These are phyloP conservation scores for Anas platyrhynchos DNA, from an alignment of 2,113 vertebrate genomes.

Conservation along the genomic window DNA sequence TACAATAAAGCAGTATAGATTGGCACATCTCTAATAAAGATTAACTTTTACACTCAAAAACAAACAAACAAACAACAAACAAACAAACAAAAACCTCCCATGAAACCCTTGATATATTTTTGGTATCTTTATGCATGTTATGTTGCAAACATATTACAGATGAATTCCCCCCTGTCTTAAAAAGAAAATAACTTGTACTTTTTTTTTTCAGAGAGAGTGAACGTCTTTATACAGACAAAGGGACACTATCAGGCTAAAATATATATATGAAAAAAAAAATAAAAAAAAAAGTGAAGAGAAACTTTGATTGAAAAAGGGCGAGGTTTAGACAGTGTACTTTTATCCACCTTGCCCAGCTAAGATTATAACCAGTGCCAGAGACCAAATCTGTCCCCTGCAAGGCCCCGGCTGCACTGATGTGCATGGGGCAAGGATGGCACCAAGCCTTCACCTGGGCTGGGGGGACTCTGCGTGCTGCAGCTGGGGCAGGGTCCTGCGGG, in stretches of 20 bases:
- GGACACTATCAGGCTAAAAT: slow-evolving; percentile 59
- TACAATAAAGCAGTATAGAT: slow-evolving; percentile 83
- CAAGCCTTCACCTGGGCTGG: not conserved
- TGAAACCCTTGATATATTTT: slow-evolving; percentile 69
- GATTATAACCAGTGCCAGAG: not conserved
- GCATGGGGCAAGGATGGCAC: not conserved
- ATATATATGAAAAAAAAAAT: not conserved
- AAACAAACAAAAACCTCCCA: not conserved
- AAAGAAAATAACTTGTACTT: slow-evolving; percentile 53
- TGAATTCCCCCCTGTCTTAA: slow-evolving; percentile 62
- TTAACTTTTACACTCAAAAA: slow-evolving; percentile 81
- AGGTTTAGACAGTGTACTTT: not conserved
- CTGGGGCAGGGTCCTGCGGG: not conserved
- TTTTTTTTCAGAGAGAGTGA: slow-evolving; percentile 62
- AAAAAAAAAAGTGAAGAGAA: not conserved
- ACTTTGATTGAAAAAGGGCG: not conserved
- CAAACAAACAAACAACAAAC: too few relatives aligned
- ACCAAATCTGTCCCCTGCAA: not conserved
- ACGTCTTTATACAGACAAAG: slow-evolving; percentile 69
- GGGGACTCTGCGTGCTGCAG: not conserved
- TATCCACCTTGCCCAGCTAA: not conserved
- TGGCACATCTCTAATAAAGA: slow-evolving; percentile 84
- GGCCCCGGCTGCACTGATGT: not conserved
- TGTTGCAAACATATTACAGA: slow-evolving; percentile 72
- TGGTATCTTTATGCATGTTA: slow-evolving; percentile 75